Evolutionary conservation across 2,888 invertebrate genomes (phyloP).

Genomic region (Aphidoletes aphidimyza): DNA sequence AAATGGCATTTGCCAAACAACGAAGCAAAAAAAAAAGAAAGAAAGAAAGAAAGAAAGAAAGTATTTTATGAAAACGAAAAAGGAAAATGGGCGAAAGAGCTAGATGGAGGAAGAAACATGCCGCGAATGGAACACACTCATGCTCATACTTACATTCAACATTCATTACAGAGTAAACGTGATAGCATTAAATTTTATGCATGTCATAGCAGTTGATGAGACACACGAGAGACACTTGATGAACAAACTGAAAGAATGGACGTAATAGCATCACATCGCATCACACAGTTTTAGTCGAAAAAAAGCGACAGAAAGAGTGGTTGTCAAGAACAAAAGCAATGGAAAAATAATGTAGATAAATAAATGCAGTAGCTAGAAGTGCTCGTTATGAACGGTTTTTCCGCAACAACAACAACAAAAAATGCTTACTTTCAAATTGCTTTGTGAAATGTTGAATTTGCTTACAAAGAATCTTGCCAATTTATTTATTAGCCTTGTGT

Average conservation of each 20-base stretch:
- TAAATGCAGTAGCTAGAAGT: not conserved
- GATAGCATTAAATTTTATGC: slow-evolving; percentile 25
- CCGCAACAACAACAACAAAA: too few species aligned
- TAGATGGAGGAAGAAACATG: too few species aligned
- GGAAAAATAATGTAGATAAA: not conserved
- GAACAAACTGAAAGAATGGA: slow-evolving; percentile 38
- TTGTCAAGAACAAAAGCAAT: not conserved
- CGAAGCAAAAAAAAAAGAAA: not conserved
- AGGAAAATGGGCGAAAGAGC: too few species aligned
- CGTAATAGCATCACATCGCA: not conserved
- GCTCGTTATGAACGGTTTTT: not conserved
- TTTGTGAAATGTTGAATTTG: not conserved
- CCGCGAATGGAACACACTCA: too few species aligned
- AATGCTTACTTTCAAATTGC: too few species aligned
- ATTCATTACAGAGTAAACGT: slow-evolving; percentile 11
- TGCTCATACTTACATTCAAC: not conserved
- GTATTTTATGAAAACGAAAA: too few species aligned
- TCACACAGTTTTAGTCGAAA: slow-evolving; percentile 3
- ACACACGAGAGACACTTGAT: slow-evolving; percentile 34
- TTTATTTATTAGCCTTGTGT: not conserved
- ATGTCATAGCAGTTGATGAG: slow-evolving; percentile 38
- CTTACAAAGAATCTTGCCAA: not conserved
- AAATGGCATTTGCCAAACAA: slow-evolving; percentile 1
- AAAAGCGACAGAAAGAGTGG: not conserved
- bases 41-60: too few species aligned